phyloP scores from a whole-genome alignment of 2,797 vertebrate genomes.

The Sebastes trivittatus region DNA sequence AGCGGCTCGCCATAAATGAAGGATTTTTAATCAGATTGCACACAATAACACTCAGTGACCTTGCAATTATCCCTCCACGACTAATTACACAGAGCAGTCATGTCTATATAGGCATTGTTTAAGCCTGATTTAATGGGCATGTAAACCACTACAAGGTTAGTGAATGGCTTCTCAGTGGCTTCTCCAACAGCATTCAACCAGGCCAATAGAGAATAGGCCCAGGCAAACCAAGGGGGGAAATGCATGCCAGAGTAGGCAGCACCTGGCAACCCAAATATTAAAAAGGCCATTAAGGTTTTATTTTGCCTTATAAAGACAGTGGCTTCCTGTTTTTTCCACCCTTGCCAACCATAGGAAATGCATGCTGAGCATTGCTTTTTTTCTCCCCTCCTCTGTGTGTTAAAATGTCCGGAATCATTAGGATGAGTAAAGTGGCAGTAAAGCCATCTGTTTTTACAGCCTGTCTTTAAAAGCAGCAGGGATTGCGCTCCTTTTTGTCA shows the following conservation, averaged over 20 bases:
- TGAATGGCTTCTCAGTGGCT: conserved; percentile 57
- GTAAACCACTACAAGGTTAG: conserved; percentile 64
- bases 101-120: conserved; percentile 59
- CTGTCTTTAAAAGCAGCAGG: conserved; percentile 67
- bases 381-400: conserved; percentile 11
- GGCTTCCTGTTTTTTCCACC: conserved; percentile 63
- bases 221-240: conserved; percentile 33
- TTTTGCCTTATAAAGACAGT: conserved; percentile 61
- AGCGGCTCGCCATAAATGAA: conserved; percentile 24
- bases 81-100: conserved; percentile 63
- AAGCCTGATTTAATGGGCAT: conserved; percentile 71
- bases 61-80: conserved; percentile 57
- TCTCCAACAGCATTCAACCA: conserved; percentile 54
- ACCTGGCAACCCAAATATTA: conserved; percentile 75
- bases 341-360: conserved; percentile 23
- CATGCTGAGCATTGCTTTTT: neutral
- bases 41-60: conserved; percentile 59
- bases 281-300: conserved; percentile 65
- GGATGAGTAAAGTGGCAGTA: conserved; percentile 60
- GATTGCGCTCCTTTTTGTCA: conserved; percentile 44
- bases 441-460: conserved; percentile 71
- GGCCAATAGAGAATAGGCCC: conserved; percentile 22
- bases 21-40: conserved; percentile 54
- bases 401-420: conserved; percentile 54
- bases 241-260: conserved; percentile 60